These are phyloP conservation scores for Excalfactoria chinensis DNA, from an alignment of 2,113 vertebrate species.

Conservation along the genomic window DNA sequence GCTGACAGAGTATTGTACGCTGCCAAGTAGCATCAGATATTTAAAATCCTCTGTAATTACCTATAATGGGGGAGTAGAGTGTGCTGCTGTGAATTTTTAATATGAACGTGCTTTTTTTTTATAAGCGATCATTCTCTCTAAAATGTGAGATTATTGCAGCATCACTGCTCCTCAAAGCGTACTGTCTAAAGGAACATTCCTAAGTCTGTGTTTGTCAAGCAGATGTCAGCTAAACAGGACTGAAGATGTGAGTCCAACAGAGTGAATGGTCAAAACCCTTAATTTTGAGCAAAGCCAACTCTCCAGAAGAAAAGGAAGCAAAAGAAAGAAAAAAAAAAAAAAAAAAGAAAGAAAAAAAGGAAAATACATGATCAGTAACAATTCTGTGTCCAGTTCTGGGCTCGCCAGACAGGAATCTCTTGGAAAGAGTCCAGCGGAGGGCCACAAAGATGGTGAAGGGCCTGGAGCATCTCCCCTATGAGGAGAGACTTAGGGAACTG, in stretches of 20 bases:
- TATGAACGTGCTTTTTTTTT: constrained; percentile 32
- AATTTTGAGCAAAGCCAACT: background rate
- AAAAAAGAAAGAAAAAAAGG: background rate
- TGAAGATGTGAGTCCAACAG: background rate
- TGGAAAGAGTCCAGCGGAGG: no score
- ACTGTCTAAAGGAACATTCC: background rate
- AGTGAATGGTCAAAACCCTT: background rate
- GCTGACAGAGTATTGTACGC: constrained; percentile 73
- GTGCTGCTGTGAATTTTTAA: constrained; percentile 72
- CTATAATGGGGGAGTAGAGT: constrained; percentile 69
- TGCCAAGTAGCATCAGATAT: constrained; percentile 77
- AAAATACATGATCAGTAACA: background rate
- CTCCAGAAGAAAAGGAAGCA: background rate
- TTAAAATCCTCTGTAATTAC: constrained; percentile 82
- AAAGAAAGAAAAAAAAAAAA: background rate
- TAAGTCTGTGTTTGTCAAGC: background rate
- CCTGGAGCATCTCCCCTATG: no score
- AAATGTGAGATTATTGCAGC: constrained; percentile 3
- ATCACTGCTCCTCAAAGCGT: background rate
- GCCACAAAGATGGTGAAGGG: no score
- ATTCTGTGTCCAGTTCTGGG: no score
- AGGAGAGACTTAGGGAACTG: no score
- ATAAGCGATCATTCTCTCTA: constrained; percentile 41
- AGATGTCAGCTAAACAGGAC: background rate
- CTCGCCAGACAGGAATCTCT: no score